Base-by-base conservation (phyloP, 2,113 vertebrate genomes). In the Typhlomys cinereus region DNA sequence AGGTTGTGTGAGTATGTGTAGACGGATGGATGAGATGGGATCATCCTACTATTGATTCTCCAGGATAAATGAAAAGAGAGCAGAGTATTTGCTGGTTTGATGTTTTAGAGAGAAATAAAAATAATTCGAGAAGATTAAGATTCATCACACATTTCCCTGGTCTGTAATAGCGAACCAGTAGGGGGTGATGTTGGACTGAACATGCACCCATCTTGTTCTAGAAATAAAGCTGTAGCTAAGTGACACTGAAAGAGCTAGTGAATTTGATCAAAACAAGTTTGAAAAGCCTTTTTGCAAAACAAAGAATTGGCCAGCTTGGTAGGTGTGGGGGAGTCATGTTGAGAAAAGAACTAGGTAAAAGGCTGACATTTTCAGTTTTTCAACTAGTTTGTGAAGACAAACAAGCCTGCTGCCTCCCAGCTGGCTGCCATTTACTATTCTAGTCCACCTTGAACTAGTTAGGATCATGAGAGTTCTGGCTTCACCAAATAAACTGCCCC, bases 1-100 rank as follows among this genome's bases (percentile, higher is more conserved):
- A 99, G 99, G 23, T 92, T 96, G 92, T 29, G 12, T 96, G 83
- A 96, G 88, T 93, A 96, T 25, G 34, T 90, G 27, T 34, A 79
- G 44, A 85, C 44, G 23, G n/a, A 59, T 54, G 12, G 62, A 92
- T 21, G 23, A 8, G 6, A 71, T 88, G 54, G 64, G 34, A 34
- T 41, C 23, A n/a, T 83, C 21, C 48, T 80, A 21, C 29, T 61
- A 29, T n/a, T 64, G 61, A 75, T 83, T 94, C 21, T 93, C 86
- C 39, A 88, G 62, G 27, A 81, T 31, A 85, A 23, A 29, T 21
- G 34, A 54, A 80, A 89, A 59, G 27, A 71, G 17, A 92, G 17
- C 34, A 41, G 64, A 21, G 15, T 44, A 46, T 18, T 57, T 85
- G 20, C 31, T 73, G 15, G 79, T 93, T 90, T 74, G 70, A 52